Base-by-base conservation (phyloP, 1,140 invertebrate species). In the Eriosoma lanigerum region DNA sequence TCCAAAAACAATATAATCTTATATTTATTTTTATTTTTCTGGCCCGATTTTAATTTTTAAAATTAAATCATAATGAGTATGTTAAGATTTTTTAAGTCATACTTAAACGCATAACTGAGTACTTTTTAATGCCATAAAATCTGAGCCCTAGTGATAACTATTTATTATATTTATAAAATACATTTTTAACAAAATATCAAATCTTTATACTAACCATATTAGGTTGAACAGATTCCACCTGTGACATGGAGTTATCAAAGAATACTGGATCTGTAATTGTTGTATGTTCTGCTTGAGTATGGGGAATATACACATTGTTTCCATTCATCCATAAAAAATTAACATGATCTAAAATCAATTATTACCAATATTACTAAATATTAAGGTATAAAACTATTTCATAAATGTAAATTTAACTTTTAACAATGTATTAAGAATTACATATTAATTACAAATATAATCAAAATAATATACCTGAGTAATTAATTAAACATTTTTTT, bases 271-370 rank as follows among this genome's bases (percentile, higher is more conserved):
- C 56, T 29, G 60, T 62, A 19, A 56, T 12, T 62, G 56, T 17
- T 26, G 56, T 12, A 13, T 48, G 56, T 26, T 78, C 75, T n/a
- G 24, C 48, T 48, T 78, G 56, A 26, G 56, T 48, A 13, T 78
- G 56, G 0, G 75, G 56, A 46, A 62, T 48, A 46, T 46, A 78
- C n/a, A 78, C 58, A 62, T 62, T 58, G 9, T 78, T 60, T 46
- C 75, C 75, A 48, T 78, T 48, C 75, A 62, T 78, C 75, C 75
- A 78, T 48, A 78, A 32, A 78, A 78, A 78, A 48, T 78, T 78
- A 38, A 78, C n/a, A 13, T 60, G n/a, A 58, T 78, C 75, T 78
- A 62, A 1, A 9, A 68, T 66, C 0, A 66, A 44, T 44, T 66
- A 56, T 48, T 48, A 48, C 32, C 32, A 38, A 38, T 38, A 38